phyloP scores from a whole-genome alignment of 2,797 vertebrate genomes.

The Hafferia zeledoni region DNA sequence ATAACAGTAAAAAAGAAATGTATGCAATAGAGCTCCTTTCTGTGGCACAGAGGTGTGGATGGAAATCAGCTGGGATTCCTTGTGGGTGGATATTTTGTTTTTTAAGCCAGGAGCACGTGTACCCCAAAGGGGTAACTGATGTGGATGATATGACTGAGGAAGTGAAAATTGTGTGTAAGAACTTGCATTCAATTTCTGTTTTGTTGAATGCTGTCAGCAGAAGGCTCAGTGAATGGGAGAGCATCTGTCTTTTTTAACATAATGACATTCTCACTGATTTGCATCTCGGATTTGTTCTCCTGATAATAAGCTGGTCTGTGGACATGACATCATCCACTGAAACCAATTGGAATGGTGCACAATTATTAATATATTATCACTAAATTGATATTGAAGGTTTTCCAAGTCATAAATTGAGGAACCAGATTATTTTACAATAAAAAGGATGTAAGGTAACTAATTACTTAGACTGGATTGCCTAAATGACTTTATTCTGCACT shows the following conservation, averaged over 20 bases:
- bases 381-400: conserved; percentile 29
- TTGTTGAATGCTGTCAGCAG: background rate
- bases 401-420: background rate
- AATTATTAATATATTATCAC: conserved; percentile 35
- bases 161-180: background rate
- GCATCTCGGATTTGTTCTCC: conserved; percentile 26
- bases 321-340: conserved; percentile 22
- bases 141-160: background rate
- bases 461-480: background rate
- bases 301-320: background rate
- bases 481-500: conserved; percentile 29
- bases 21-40: background rate
- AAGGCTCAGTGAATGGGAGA: background rate
- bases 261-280: conserved; percentile 21
- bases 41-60: background rate
- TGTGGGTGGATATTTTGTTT: background rate
- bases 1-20: background rate
- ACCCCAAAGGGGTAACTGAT: background rate
- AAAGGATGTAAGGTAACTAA: background rate
- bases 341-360: background rate
- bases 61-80: background rate
- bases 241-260: conserved; percentile 2
- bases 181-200: background rate
- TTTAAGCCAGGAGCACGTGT: background rate
- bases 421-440: conserved; percentile 32